Evolutionary conservation across 2,797 vertebrate genomes (phyloP), one percentile per base, ranked within the genome.

Genomic region (Macroramphosus scolopax): DNA sequence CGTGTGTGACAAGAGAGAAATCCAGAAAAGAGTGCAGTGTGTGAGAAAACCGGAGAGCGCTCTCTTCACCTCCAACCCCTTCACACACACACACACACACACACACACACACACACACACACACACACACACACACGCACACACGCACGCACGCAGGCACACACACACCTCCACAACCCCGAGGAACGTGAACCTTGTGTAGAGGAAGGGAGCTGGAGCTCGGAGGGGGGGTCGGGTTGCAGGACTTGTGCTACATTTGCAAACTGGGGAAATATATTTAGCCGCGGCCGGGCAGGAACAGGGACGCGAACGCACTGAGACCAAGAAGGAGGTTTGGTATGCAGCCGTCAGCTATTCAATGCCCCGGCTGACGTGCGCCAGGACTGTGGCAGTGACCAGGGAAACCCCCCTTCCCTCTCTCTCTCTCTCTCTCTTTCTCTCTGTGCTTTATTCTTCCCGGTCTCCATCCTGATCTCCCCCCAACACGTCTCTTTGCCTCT

Each of bases 161-260:
- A 11, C 38, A 44, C 24, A 75, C 63, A 62, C 71, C 73, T 60
- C 59, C 68, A 70, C 76, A 72, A 77, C 73, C 66, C 71, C 38
- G 67, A 77, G 84, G 84, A 91, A 86, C 83, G 82, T 82, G 89
- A 86, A 85, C 82, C 87, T 58, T 69, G 83, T 80, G 81, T 64
- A 74, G 67, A 77, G 84, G 81, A 80, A 81, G 71, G 76, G 78
- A 80, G 77, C 73, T 7, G 33, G 51, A 53, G 60, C 75, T 37
- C 56, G 61, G 60, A 53, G 5, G 20, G 69, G 68, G 80, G 85
- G 78, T 91, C 89, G 43, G 83, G 89, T 92, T 92, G 88, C 90
- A 90, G 82, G 82, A 89, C 89, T 92, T 90, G 89, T 91, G 90
- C 89, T 91, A 91, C 89, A 91, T 91, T 89, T 89, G 89, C 90